These are phyloP conservation scores for Nyctibius bracteatus DNA, from an alignment of 2,113 vertebrate genomes.

Conservation along the genomic window DNA sequence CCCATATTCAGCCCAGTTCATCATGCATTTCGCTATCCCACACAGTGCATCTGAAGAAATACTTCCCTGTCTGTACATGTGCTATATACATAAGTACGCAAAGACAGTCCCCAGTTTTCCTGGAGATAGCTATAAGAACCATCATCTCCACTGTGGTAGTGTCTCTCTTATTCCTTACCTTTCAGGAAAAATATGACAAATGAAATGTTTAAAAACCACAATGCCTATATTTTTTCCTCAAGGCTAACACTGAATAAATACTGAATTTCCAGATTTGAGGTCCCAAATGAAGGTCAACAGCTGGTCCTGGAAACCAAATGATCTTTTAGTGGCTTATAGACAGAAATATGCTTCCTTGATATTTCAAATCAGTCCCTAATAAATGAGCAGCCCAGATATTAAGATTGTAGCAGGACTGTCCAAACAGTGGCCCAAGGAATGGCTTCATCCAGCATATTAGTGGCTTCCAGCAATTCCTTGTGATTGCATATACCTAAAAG, in stretches of 20 bases:
- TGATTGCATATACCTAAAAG: not conserved
- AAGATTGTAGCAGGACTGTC: not conserved
- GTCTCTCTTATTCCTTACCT: not conserved
- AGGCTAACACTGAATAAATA: not conserved
- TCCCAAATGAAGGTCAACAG: not conserved
- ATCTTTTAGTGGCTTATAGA: not conserved
- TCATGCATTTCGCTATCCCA: not conserved
- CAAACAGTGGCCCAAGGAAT: not conserved
- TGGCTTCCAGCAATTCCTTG: not conserved
- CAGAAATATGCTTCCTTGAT: not conserved
- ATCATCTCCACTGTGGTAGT: not conserved
- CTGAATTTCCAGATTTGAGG: not conserved
- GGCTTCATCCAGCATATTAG: not conserved
- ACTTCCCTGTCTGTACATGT: not conserved
- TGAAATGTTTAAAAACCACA: not conserved
- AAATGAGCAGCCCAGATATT: not conserved
- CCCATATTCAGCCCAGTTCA: not conserved
- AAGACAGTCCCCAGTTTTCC: not conserved
- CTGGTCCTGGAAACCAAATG: not conserved
- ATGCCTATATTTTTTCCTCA: not conserved
- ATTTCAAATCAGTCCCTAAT: not conserved
- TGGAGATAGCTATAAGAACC: not conserved
- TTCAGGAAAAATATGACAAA: not conserved
- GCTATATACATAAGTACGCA: accelerated
- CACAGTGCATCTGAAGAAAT: not conserved